Base-by-base conservation (phyloP, 2,113 vertebrate species). In the Oncorhynchus gorbuscha region DNA sequence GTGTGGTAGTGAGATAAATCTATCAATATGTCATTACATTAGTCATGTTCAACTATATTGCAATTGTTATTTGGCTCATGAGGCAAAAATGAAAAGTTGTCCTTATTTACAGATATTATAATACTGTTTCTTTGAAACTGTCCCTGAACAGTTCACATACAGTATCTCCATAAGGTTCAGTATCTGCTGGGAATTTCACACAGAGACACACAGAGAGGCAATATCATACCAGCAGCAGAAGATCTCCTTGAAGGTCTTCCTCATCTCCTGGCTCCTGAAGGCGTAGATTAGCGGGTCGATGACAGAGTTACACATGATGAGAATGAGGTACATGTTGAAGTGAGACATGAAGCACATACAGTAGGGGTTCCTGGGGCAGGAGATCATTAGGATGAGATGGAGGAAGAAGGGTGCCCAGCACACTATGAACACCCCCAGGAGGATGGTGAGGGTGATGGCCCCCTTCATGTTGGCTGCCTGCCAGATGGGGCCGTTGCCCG, bases 351-450 rank as follows among this genome's bases (percentile, higher is more conserved):
- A 88, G 74, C 87, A 88, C 62, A 86, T 13, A 16, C 87, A 88
- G 72, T 86, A 86, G 4, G 87, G 87, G 77, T 86, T 86, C 58
- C 79, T 68, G 0, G 87, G 87, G 71, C 87, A 88, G 51, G 87
- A 86, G 76, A 88, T 86, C 83, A 88, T 86, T 20, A 88, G 87
- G 71, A 88, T 79, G 35, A 88, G 87, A 76, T 88, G 87, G 24
- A 88, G 83, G 73, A 88, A 88, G 71, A 88, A 88, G 16, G 87
- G 87, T 1, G 84, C 87, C 87, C 87, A 88, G 78, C 87, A 88
- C 24, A 85, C 84, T 11, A 88, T 79, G 2, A 88, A 88, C 20
- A 86, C 84, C 0, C 87, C 87, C 35, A 88, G 79, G 1, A 88
- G 81, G 72, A 88, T 85, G 28, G 85, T 86, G 4, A 88, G 80